Evolutionary conservation across 2,797 vertebrate genomes (phyloP), one percentile per base, ranked within the genome.

Genomic region (Cynopterus sphinx): DNA sequence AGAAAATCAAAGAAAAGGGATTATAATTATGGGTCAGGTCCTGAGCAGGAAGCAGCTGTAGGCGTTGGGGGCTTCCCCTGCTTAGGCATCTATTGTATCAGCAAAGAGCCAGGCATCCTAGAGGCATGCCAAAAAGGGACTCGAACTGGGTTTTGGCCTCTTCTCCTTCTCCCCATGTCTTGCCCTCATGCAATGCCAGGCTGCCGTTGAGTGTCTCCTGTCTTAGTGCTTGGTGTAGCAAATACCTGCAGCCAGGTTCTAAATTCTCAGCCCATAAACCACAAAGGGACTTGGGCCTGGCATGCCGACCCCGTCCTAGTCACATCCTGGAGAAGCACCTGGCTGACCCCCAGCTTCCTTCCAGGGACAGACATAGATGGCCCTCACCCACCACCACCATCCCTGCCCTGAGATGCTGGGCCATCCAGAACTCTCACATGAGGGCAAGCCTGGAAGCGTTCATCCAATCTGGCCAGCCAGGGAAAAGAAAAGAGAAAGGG

Each of bases 1-100:
- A 96, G 97, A 92, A 95, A 98, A 96, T 97, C 97, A 97, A 97
- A 97, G 92, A 71, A 65, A 87, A 95, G 67, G 78, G 95, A 94
- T 96, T 96, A 95, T 95, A 96, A 97, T 97, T 96, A 95, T 6
- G n/a, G 96, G 95, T 95, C 95, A 95, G 84, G 94, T 90, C 96
- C 74, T 75, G 36, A 81, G 88, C 0, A 0, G 51, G 94, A 95
- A 95, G 92, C 70, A 87, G 70, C 88, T 92, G 94, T 61, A 2
- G n/a, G 87, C 0, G 0, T 17, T 49, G 88, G 96, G 94, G 95
- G 41, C 49, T 97, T 57, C 87, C 91, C 85, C 74, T 26, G 71
- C 73, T 43, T 43, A 16, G 87, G 59, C 15, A 10, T 82, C 90
- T 82, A 91, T 78, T 93, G 84, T 85, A 46, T 63, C 77, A 61